Base-by-base conservation (phyloP, 1,140 invertebrate species). In the Helicoverpa armigera region DNA sequence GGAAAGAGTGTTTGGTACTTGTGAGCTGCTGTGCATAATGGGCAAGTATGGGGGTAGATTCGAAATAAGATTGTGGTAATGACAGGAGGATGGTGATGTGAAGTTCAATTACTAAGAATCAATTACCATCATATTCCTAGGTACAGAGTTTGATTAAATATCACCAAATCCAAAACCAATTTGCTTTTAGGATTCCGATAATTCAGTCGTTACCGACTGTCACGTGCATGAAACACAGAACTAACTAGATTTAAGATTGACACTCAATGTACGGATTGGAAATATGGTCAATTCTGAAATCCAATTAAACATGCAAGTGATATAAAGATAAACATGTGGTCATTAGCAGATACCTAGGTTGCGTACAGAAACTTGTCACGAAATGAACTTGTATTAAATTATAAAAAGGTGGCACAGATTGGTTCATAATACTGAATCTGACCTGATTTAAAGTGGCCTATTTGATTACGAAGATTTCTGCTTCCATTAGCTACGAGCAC, bases 391-490 rank as follows among this genome's bases (percentile, higher is more conserved):
- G 35, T 43, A 43, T 43, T 43, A 43, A 9, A 9, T 43, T 43
- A 43, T 43, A 43, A 43, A 1, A 43, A 43, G 35, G 35, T 9
- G 35, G 5, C 35, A 43, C 35, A 43, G 53, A 72, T 72, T 54
- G 69, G 23, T 29, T 54, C 50, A 54, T 9, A 53, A 31, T 72
- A 72, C 23, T 31, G 54, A 51, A 72, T 54, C 69, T 54, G 69
- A 72, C 69, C 69, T 72, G 31, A 72, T 29, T 72, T 72, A 29
- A 11, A 54, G 50, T 31, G 65, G 23, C 65, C 65, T 69, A 69
- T 69, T 69, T 69, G 50, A 69, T 69, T 69, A 69, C 18, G 18
- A 50, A 69, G 65, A 69, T 50, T 16, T n/a, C 35, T 13, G 65
- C 65, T 23, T 51, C 43, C n/a, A 50, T 16, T 18, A 9, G 35